Conservation (phyloP, 2,113 vertebrate genomes). For the Scolopax mira region DNA sequence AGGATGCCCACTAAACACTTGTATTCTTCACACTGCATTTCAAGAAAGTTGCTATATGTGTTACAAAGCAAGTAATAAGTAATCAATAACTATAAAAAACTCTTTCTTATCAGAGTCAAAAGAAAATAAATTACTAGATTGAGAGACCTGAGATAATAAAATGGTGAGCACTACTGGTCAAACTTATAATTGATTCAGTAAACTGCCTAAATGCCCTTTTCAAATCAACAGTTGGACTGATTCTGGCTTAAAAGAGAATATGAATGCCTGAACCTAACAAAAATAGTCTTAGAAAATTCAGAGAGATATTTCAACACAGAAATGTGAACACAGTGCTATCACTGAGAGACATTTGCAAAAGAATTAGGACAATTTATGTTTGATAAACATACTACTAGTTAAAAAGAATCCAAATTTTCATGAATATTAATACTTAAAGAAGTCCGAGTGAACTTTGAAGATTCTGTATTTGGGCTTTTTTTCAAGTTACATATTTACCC, state of each 20-base stretch:
- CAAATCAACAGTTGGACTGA: not conserved
- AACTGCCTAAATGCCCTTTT: not conserved
- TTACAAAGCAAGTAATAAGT: not conserved
- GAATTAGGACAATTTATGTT: not conserved
- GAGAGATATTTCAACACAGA: not conserved
- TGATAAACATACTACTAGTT: not conserved
- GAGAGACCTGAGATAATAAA: not conserved
- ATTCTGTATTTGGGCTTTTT: constrained; percentile 10
- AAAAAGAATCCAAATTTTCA: not conserved
- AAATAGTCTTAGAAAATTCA: not conserved
- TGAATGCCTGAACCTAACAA: not conserved
- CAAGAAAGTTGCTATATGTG: not conserved
- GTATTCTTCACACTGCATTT: not conserved
- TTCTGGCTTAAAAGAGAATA: not conserved
- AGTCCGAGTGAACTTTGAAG: not conserved
- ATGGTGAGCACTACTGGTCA: not conserved
- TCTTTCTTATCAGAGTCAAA: not conserved
- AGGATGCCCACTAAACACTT: not conserved
- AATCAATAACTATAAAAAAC: not conserved
- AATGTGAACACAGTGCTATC: not conserved
- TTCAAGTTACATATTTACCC: constrained; percentile 32
- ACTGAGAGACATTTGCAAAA: not conserved
- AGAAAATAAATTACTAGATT: not conserved
- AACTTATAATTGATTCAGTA: not conserved
- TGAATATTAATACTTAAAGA: not conserved